Evolutionary conservation across 2,888 invertebrate species (phyloP), one percentile per base, ranked within the genome.

Genomic region (Hemicrepidius hirtus): DNA sequence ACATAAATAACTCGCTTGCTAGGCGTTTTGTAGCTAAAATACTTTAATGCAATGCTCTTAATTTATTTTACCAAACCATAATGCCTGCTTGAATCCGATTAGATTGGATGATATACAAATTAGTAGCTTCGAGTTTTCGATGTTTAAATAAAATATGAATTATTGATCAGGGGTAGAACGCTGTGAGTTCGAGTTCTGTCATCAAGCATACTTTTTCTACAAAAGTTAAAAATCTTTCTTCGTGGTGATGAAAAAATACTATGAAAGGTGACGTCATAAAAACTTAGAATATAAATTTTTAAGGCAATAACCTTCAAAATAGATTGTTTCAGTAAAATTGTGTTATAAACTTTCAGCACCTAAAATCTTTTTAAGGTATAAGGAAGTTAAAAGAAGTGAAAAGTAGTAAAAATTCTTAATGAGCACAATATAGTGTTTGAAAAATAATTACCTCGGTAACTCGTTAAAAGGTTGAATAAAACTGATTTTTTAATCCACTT

Each of bases 381-480:
- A 44, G 44, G 16, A 44, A 9, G 18, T 44, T 44, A 44, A 44
- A 44, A 44, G 44, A 18, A 44, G 18, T 44, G 18, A 5, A 16
- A 18, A 44, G 44, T 44, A 44, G 18, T 44, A 44, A 44, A 44
- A 13, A 44, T 0, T 3, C 16, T 44, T 44, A 44, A 44, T 16
- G 44, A 18, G 1, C 6, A 13, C 6, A 18, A 18, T 18, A 44
- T 44, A 44, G 18, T 18, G 44, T 18, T 44, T 18, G 16, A 16
- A 44, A 44, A 44, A 44, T 44, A 44, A 44, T 44, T 44, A 18
- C 16, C 3, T 44, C 44, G 7, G 16, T 44, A 44, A 44, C 3
- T 44, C 44, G 7, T 44, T 44, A 44, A 44, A 44, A 18, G 3
- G 1, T 44, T 44, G 18, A 44, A 44, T 44, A 44, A 44, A 44